Evolutionary conservation across 2,888 invertebrate genomes (phyloP).

Genomic region (Tetragonisca angustula): DNA sequence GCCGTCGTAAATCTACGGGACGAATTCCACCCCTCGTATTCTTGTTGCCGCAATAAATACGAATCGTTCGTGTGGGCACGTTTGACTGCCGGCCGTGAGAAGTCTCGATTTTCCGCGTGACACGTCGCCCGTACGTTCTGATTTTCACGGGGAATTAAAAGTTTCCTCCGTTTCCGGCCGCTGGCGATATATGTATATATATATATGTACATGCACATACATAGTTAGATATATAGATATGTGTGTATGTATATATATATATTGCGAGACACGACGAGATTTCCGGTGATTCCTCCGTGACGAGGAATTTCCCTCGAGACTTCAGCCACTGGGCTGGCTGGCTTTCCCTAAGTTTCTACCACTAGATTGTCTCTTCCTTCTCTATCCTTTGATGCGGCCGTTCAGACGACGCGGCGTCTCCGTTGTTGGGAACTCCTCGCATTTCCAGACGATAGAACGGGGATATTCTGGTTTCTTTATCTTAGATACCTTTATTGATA

Average conservation of each 20-base stretch:
- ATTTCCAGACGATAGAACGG: not conserved
- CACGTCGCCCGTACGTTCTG: constrained; percentile 51
- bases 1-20: constrained; percentile 64
- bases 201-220: no score
- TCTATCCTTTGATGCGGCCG: not conserved
- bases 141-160: constrained; percentile 73
- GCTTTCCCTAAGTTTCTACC: constrained; percentile 42
- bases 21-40: constrained; percentile 44
- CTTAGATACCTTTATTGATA: not conserved
- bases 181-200: not conserved
- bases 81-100: constrained; percentile 42
- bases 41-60: constrained; percentile 69
- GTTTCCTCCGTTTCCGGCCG: constrained; percentile 23
- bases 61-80: constrained; percentile 56
- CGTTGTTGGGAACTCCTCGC: constrained; percentile 14
- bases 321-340: constrained; percentile 16
- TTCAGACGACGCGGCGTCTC: constrained; percentile 5
- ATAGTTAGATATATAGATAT: no score
- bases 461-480: constrained; percentile 14
- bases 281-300: constrained; percentile 63
- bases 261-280: constrained; percentile 42
- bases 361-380: constrained; percentile 18
- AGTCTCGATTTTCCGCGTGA: constrained; percentile 23
- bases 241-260: not conserved
- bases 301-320: constrained; percentile 77